Evolutionary conservation across 2,888 invertebrate species (phyloP), one percentile per base, ranked within the genome.

Genomic region (Acheta domesticus): DNA sequence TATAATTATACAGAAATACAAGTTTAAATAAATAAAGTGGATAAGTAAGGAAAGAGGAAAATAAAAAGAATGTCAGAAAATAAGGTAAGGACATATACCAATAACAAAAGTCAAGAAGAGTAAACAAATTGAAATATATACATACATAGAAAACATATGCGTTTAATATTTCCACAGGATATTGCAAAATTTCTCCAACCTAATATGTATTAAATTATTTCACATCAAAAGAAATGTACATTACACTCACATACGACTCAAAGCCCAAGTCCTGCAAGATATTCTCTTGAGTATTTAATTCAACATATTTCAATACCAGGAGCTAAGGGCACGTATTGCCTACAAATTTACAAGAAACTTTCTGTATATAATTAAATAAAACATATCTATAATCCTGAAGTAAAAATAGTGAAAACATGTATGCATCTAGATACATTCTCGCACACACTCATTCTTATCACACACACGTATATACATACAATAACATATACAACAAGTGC

Each of bases 101-200:
- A 62, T 62, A 62, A 62, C 62, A 62, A 62, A 62, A 62, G 62
- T 62, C n/a, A 36, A 36, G 36, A 36, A 36, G 36, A 19, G 62
- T 62, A 62, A n/a, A 62, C 62, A 62, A 62, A 62, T 19, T 62
- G 62, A 19, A 62, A 62, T 62, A 62, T 62, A 62, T 62, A 62
- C 62, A 62, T 62, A 62, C n/a, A 62, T 62, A 62, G n/a, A 62
- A 62, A 62, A 62, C 62, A 62, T 62, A 62, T 19, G 16, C n/a
- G 62, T 62, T 62, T 62, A 62, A 62, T 62, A 62, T 62, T 62
- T 62, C 62, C 62, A 62, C 62, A 62, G n/a, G n/a, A 62, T 62
- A 62, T 62, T 62, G 62, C 62, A 14, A 62, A n/a, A 36, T n/a
- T 62, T 62, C 62, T 19, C n/a, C 16, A 62, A 62, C 62, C 62